Evolutionary conservation across 2,888 invertebrate genomes (phyloP).

Genomic region (Eremobia ochroleuca): DNA sequence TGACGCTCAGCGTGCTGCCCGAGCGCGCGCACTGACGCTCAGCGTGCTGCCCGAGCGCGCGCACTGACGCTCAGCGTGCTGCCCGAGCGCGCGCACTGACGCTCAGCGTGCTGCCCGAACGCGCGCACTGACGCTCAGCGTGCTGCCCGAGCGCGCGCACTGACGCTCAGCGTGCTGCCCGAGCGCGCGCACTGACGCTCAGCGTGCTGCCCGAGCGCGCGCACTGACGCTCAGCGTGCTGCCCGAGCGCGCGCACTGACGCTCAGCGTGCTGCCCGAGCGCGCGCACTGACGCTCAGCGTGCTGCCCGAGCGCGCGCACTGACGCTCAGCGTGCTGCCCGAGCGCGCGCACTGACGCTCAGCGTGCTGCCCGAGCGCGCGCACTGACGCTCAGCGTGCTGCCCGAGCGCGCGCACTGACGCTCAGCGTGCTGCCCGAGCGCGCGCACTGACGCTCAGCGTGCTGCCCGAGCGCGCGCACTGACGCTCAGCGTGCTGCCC

Average conservation of each 20-base stretch:
- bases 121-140: slow-evolving; percentile 96
- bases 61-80: slow-evolving; percentile 96
- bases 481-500: slow-evolving; percentile 94
- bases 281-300: slow-evolving; percentile 71
- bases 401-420: slow-evolving; percentile 72
- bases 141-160: slow-evolving; percentile 80
- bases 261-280: slow-evolving; percentile 92
- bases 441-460: slow-evolving; percentile 96
- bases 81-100: slow-evolving; percentile 72
- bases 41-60: slow-evolving; percentile 98
- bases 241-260: slow-evolving; percentile 98
- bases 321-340: slow-evolving; percentile 94
- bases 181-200: slow-evolving; percentile 96
- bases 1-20: slow-evolving; percentile 94
- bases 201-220: slow-evolving; percentile 90
- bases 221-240: slow-evolving; percentile 74
- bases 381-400: slow-evolving; percentile 96
- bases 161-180: slow-evolving; percentile 94
- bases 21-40: slow-evolving; percentile 71
- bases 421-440: slow-evolving; percentile 97
- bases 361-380: slow-evolving; percentile 98
- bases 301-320: slow-evolving; percentile 97
- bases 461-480: slow-evolving; percentile 80
- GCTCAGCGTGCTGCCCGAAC: too few species aligned
- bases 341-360: slow-evolving; percentile 71